Evolutionary conservation across 2,888 invertebrate species (phyloP).

Genomic region (Spodoptera picta): DNA sequence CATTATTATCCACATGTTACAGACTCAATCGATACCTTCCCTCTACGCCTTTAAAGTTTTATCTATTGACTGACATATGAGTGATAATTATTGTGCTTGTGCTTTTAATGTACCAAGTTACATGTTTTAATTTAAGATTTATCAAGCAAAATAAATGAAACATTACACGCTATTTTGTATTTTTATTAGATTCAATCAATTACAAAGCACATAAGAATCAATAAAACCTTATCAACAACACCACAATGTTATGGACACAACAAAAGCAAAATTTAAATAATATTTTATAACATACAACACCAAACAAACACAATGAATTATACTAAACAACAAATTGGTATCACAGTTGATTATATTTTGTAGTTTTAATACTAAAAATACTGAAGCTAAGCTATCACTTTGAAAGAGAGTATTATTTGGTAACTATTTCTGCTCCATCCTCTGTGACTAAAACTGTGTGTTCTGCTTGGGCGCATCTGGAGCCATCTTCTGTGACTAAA

Average conservation of each 20-base stretch:
- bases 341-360: conserved; percentile 27
- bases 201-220: not conserved
- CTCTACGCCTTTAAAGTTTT: conserved; percentile 78
- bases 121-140: conserved; percentile 80
- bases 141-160: conserved; percentile 81
- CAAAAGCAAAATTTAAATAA: not conserved
- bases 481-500: conserved; percentile 93
- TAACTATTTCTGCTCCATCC: conserved; percentile 93
- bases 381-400: conserved; percentile 18
- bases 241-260: not conserved
- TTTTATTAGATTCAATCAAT: conserved; percentile 42
- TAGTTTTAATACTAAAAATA: too few relatives aligned
- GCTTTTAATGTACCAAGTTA: conserved; percentile 87
- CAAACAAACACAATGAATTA: not conserved
- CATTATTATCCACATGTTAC: conserved; percentile 59
- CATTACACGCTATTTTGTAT: conserved; percentile 76
- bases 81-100: conserved; percentile 87
- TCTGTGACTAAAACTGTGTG: conserved; percentile 96
- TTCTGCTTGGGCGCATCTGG: conserved; percentile 96
- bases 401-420: conserved; percentile 69
- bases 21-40: conserved; percentile 77
- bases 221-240: conserved; percentile 12
- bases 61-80: conserved; percentile 85
- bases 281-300: conserved; percentile 6
- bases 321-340: conserved; percentile 11